These are phyloP conservation scores for Ochotona princeps DNA, from an alignment of 2,113 vertebrate genomes.

Conservation along the genomic window DNA sequence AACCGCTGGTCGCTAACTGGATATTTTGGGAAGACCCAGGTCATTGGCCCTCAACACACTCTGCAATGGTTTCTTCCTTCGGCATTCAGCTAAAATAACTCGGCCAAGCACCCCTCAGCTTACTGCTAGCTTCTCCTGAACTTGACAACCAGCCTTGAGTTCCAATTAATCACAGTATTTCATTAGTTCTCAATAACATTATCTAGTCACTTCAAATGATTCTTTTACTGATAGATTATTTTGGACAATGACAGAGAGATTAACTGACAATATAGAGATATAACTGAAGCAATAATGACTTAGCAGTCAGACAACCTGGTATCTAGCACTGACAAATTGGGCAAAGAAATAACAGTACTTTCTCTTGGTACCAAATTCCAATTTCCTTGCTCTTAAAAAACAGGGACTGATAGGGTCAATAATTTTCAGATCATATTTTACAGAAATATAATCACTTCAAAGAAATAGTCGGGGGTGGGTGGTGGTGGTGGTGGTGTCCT, in stretches of 20 bases:
- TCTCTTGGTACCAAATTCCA: background rate
- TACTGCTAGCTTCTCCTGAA: background rate
- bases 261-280: background rate
- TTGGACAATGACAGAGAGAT: background rate
- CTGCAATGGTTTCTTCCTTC: constrained; percentile 23
- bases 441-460: no score
- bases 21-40: constrained; percentile 80
- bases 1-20: constrained; percentile 75
- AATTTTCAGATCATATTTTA: background rate
- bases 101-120: background rate
- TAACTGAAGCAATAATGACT: background rate
- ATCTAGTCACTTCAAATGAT: background rate
- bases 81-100: constrained; percentile 30
- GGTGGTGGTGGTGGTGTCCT: no score
- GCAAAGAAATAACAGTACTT: background rate
- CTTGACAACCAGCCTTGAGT: background rate
- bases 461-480: no score
- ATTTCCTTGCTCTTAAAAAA: background rate
- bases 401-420: background rate
- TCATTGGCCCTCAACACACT: constrained; percentile 36
- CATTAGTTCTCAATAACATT: background rate
- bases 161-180: background rate
- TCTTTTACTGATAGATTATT: background rate
- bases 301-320: background rate
- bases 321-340: background rate